Evolutionary conservation across 2,113 vertebrate species (phyloP), one percentile per base, ranked within the genome.

Genomic region (Pholis gunnellus): DNA sequence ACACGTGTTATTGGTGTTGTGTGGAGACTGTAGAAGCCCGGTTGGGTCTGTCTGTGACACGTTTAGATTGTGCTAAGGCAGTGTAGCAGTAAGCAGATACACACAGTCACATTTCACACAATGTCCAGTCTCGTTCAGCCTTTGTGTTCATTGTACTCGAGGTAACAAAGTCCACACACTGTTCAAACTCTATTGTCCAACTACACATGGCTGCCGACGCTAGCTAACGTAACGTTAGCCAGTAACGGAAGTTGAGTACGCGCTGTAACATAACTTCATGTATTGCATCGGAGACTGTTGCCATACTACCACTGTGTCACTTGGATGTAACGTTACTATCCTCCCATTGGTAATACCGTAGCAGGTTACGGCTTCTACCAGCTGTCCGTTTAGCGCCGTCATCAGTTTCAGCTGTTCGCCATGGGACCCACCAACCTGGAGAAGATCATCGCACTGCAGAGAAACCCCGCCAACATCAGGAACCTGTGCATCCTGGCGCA

Each of bases 401-500:
- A 1, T 63, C 6, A 18, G 57, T 75, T 76, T 8, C 22, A n/a
- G 52, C n/a, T 1, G 4, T 5, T 20, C 8, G 66, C 22, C 81
- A 99, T 99, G 98, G 96, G 93, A 59, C 94, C 94, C 78, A 85
- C 85, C 0, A 95, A 92, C 52, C 87, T 97, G 88, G 96, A 93
- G 0, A 98, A 95, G 92, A 97, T 97, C 66, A 86, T 87, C 29
- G 89, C 88, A 0, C 96, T 99, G 1, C 98, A 98, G 94, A 96
- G 89, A 67, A 96, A 95, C 77, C 92, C 97, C 0, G 92, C 94
- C 0, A 96, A 96, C 83, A 97, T 98, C 90, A 95, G 98, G 64
- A 99, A 99, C 67, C 95, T 99, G 64, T 99, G 98, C 57, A 96
- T 99, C 1, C 85, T 99, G 72, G 98, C 98, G 10, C 98, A 99